These are phyloP conservation scores for Sylvicola cinctus DNA, from an alignment of 2,888 invertebrate genomes.

Conservation along the genomic window DNA sequence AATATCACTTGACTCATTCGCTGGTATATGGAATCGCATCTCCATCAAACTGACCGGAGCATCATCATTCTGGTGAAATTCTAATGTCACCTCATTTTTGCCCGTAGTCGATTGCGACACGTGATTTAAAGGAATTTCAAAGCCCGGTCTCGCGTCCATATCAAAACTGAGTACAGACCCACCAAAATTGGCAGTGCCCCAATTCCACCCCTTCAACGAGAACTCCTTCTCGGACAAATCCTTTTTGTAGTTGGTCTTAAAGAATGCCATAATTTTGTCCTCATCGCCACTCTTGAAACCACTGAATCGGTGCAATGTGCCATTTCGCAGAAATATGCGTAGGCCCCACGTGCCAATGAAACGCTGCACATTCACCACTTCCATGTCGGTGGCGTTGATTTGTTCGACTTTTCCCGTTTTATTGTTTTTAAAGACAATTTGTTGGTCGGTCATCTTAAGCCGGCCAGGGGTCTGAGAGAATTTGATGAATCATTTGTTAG, in stretches of 20 bases:
- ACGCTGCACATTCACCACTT: constrained; percentile 78
- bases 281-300: constrained; percentile 88
- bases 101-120: constrained; percentile 91
- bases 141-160: constrained; percentile 63
- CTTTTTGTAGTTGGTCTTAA: constrained; percentile 60
- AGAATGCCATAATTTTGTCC: constrained; percentile 82
- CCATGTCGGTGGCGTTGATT: constrained; percentile 64
- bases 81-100: constrained; percentile 95
- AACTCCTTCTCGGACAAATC: constrained; percentile 82
- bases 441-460: constrained; percentile 77
- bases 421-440: constrained; percentile 80
- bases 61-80: constrained; percentile 98
- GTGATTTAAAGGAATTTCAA: constrained; percentile 90
- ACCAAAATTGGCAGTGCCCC: constrained; percentile 89
- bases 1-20: constrained; percentile 65
- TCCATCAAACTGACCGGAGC: constrained; percentile 93
- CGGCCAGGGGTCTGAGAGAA: constrained; percentile 64
- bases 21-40: constrained; percentile 94
- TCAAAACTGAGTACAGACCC: constrained; percentile 74
- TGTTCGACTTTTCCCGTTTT: constrained; percentile 95
- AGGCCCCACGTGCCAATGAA: constrained; percentile 82
- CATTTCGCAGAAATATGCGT: constrained; percentile 74
- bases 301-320: constrained; percentile 72
- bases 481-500: constrained; percentile 8
- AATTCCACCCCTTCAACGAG: constrained; percentile 96